A percentile compares a stretch with the other conserved stretches of the same genome.
phyloP scores from a whole-genome alignment of 2,113 vertebrate genomes.

The Platichthys stellatus region DNA sequence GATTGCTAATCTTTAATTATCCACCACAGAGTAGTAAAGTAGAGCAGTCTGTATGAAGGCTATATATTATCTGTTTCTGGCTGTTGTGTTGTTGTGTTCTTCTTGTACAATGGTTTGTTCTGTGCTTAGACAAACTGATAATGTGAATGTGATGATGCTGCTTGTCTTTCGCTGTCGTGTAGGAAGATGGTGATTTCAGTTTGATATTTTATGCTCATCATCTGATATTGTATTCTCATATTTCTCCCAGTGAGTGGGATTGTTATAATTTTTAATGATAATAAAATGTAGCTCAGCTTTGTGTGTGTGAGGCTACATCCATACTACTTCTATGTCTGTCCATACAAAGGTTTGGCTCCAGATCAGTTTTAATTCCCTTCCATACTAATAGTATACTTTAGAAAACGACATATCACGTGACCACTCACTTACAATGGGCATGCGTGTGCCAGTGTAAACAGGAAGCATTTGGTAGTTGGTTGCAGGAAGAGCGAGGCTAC shows the following conservation, averaged over 20 bases:
- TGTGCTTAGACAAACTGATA: background rate
- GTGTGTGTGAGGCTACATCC: background rate
- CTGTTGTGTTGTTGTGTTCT: background rate
- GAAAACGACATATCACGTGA: too few species aligned
- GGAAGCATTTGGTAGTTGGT: background rate
- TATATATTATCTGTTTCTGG: constrained; percentile 24
- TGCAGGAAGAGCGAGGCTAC: too few species aligned
- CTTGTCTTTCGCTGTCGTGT: background rate
- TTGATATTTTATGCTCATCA: background rate
- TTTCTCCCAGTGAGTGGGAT: constrained; percentile 2
- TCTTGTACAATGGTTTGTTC: background rate
- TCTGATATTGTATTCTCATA: constrained; percentile 1
- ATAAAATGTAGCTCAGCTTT: background rate
- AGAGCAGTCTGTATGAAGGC: constrained; percentile 17
- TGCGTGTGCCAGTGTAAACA: constrained; percentile 2
- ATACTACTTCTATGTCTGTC: too few species aligned
- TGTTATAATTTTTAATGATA: background rate
- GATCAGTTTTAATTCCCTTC: too few species aligned
- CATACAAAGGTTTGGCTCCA: too few species aligned
- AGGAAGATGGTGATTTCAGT: background rate
- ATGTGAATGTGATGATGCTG: constrained; percentile 12
- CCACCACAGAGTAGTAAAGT: constrained; percentile 32
- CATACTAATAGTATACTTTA: too few species aligned
- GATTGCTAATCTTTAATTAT: constrained; percentile 46
- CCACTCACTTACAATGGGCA: too few species aligned